Evolutionary conservation across 2,888 invertebrate genomes (phyloP).

Genomic region (Phortica magna): DNA sequence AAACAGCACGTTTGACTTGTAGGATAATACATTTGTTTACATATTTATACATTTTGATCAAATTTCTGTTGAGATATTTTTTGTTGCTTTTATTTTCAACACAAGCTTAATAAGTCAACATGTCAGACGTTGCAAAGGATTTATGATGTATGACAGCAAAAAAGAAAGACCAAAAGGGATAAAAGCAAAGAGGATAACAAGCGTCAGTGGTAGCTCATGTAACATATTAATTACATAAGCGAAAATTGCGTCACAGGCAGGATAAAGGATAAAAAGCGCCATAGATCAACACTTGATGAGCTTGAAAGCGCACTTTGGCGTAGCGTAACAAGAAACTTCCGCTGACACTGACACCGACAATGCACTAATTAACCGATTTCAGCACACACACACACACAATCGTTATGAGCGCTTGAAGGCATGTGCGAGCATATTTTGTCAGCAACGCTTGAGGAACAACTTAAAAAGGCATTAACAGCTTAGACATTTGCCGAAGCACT

Average conservation of each 20-base stretch:
- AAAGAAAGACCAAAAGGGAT: not conserved
- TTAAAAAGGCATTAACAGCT: constrained; percentile 52
- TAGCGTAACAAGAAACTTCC: constrained; percentile 38
- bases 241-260: not conserved
- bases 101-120: constrained; percentile 58
- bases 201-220: constrained; percentile 25
- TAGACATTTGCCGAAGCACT: constrained; percentile 14
- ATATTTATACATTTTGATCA: constrained; percentile 2
- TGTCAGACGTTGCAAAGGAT: constrained; percentile 42
- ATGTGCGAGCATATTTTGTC: constrained; percentile 29
- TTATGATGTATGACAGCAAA: constrained; percentile 47
- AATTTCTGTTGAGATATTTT: not conserved
- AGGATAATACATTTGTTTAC: constrained; percentile 24
- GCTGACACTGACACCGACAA: constrained; percentile 15
- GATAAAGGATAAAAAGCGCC: not conserved
- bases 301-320: not conserved
- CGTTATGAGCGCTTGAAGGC: constrained; percentile 26
- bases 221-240: constrained; percentile 50
- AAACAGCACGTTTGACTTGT: not conserved
- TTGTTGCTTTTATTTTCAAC: not conserved
- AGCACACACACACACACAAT: constrained; percentile 46
- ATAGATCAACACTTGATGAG: constrained; percentile 35
- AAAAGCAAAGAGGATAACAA: not conserved
- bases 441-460: constrained; percentile 36
- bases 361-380: constrained; percentile 59